Conservation (phyloP, 2,888 invertebrate species). For the Colostygia pectinataria region DNA sequence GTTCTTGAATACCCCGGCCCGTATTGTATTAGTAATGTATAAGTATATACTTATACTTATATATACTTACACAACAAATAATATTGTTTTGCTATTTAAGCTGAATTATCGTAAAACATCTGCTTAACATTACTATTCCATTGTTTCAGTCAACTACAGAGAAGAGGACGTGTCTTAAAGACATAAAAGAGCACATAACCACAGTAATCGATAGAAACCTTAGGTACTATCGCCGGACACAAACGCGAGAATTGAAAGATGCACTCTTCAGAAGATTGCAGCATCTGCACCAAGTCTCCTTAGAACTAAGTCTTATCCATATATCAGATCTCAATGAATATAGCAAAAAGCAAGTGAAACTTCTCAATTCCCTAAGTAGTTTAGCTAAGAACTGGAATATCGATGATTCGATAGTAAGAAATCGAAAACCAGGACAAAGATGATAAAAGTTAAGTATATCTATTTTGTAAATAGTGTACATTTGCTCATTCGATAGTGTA, state of each 20-base stretch:
- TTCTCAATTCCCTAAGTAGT: conserved; percentile 54
- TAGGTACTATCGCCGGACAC: conserved; percentile 76
- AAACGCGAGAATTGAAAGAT: conserved; percentile 52
- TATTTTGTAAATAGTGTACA: conserved; percentile 75
- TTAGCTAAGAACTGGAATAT: conserved; percentile 66
- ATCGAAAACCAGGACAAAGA: conserved; percentile 34
- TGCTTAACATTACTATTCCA: conserved; percentile 1
- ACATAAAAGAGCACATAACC: conserved; percentile 76
- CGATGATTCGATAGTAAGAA: conserved; percentile 56
- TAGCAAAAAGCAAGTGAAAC: conserved; percentile 47
- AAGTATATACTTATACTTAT: too few relatives aligned
- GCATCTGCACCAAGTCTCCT: conserved; percentile 62
- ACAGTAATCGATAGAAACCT: conserved; percentile 77
- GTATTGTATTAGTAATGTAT: too few relatives aligned
- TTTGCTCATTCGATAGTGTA: conserved; percentile 63
- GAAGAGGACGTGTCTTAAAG: conserved; percentile 72
- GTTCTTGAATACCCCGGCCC: too few relatives aligned
- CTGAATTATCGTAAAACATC: neutral
- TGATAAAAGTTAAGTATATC: conserved; percentile 37
- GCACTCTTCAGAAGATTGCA: conserved; percentile 67
- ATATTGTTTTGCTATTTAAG: too few relatives aligned
- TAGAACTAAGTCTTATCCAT: conserved; percentile 65
- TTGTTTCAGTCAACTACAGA: conserved; percentile 58
- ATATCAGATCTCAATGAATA: conserved; percentile 57
- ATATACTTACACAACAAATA: too few relatives aligned